A percentile compares a stretch with the other conserved stretches of the same genome.
These are phyloP conservation scores for Gastrophryne carolinensis DNA, from an alignment of 2,797 vertebrate species.

Conservation along the genomic window DNA sequence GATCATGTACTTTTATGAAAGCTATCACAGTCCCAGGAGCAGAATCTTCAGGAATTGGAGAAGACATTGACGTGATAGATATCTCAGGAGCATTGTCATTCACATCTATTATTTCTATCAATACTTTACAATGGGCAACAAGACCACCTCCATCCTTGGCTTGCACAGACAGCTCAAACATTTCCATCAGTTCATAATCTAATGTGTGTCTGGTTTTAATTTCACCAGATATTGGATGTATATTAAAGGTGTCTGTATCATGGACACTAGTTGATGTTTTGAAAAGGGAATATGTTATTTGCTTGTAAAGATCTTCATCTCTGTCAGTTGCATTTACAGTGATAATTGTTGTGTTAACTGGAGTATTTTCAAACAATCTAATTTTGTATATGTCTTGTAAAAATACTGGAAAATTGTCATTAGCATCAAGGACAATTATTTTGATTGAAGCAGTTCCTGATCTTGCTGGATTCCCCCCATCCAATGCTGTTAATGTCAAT, in stretches of 20 bases:
- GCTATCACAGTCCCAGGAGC: conserved; percentile 25
- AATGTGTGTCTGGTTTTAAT: not conserved
- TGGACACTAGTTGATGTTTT: not conserved
- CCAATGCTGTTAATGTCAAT: conserved; percentile 19
- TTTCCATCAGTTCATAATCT: conserved; percentile 13
- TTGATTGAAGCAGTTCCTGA: conserved; percentile 31
- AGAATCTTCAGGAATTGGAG: conserved; percentile 24
- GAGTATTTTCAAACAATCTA: conserved; percentile 13
- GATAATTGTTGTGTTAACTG: conserved; percentile 16
- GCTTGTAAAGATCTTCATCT: conserved; percentile 11
- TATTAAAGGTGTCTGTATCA: not conserved
- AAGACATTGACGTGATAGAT: not conserved
- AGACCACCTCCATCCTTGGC: conserved; percentile 30
- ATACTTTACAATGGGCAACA: conserved; percentile 6
- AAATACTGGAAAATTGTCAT: conserved; percentile 47
- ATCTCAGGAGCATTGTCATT: conserved; percentile 30
- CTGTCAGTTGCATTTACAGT: conserved; percentile 6
- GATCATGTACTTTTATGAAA: conserved; percentile 21
- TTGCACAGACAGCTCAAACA: conserved; percentile 32
- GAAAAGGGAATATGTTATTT: conserved; percentile 17
- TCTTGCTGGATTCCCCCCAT: conserved; percentile 25
- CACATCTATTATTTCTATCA: conserved; percentile 16
- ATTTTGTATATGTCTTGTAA: conserved; percentile 19
- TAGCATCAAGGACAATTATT: conserved; percentile 11
- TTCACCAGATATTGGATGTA: conserved; percentile 6